Percentiles rank a stretch among this genome's conserved stretches.
Conservation (phyloP, 2,113 vertebrate species). For the Cyprinodon variegatus region DNA sequence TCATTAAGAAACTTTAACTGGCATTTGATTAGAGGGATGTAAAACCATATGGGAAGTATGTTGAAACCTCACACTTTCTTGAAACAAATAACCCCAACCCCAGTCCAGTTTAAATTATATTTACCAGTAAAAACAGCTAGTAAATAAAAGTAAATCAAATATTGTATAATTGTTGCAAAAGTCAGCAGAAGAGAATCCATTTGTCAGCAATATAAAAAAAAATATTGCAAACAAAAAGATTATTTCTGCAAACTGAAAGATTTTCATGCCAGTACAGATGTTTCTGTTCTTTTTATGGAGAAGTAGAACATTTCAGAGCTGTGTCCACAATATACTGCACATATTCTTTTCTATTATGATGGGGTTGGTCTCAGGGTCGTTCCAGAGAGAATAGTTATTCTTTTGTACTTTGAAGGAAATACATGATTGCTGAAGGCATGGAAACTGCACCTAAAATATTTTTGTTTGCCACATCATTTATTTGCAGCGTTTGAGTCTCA, state of each 20-base stretch:
- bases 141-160: conserved; percentile 3
- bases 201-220: neutral
- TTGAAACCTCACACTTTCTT: too few relatives aligned
- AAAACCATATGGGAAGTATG: too few relatives aligned
- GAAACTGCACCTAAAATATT: conserved; percentile 22
- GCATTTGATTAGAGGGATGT: too few relatives aligned
- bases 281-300: neutral
- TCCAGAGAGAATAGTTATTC: conserved; percentile 1
- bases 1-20: too few relatives aligned
- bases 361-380: neutral
- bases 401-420: conserved; percentile 13
- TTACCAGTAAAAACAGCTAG: neutral
- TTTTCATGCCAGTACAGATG: conserved; percentile 4
- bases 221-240: neutral
- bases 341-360: neutral
- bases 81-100: too few relatives aligned
- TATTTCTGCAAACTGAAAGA: neutral
- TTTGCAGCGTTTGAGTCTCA: conserved; percentile 19
- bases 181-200: conserved; percentile 7
- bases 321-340: neutral
- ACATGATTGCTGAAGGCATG: neutral
- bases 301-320: neutral
- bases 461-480: conserved; percentile 38
- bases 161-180: conserved; percentile 10
- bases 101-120: neutral